Percentiles rank a stretch among this genome's conserved stretches.
These are phyloP conservation scores for Rallus limicola DNA, from an alignment of 2,113 vertebrate genomes.

Conservation along the genomic window DNA sequence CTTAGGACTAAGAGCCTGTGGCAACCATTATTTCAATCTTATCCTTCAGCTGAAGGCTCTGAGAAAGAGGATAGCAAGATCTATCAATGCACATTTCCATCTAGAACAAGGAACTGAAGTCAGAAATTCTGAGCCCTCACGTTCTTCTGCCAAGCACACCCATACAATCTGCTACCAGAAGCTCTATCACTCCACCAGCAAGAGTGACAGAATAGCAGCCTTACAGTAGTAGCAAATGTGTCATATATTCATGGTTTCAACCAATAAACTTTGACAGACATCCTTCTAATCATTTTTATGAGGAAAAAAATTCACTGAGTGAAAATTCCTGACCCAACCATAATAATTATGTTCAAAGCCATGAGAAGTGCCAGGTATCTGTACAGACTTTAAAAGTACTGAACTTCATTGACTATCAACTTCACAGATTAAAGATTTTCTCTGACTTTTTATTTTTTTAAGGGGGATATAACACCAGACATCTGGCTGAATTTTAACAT, in stretches of 20 bases:
- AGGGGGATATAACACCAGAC: constrained; percentile 10
- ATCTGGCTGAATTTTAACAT: constrained; percentile 49
- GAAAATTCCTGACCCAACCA: constrained; percentile 9
- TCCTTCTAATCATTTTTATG: not conserved
- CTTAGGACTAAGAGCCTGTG: not conserved
- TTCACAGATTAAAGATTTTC: constrained; percentile 15
- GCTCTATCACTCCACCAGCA: not conserved
- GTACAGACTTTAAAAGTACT: not conserved
- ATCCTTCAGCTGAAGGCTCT: not conserved
- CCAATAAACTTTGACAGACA: not conserved
- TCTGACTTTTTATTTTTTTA: not conserved
- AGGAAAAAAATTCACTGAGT: not conserved
- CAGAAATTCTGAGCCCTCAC: not conserved
- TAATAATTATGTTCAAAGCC: not conserved
- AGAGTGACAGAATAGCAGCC: not conserved
- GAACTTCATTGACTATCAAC: not conserved
- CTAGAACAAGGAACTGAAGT: not conserved
- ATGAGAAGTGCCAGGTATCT: not conserved
- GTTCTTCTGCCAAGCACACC: not conserved
- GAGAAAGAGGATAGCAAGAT: not conserved
- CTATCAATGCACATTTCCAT: not conserved
- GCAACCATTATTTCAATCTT: not conserved
- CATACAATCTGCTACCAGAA: not conserved
- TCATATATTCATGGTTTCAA: not conserved
- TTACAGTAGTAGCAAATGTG: not conserved